phyloP scores from a whole-genome alignment of 2,888 invertebrate genomes.

The Artemia sp. region DNA sequence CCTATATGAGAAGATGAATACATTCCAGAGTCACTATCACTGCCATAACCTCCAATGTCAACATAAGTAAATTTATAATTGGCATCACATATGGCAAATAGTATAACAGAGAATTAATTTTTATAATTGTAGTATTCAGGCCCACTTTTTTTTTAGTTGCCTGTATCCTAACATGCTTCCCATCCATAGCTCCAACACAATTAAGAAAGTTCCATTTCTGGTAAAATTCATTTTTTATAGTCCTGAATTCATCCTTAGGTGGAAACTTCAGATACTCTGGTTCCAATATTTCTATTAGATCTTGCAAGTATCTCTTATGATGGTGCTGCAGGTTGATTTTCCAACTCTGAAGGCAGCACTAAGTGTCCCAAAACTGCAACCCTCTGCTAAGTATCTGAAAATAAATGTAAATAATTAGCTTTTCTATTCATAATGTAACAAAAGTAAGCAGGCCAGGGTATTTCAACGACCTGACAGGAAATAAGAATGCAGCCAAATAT shows the following conservation, averaged over 20 bases:
- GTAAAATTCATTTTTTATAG: neutral
- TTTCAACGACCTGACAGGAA: neutral
- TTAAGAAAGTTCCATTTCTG: neutral
- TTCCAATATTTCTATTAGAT: neutral
- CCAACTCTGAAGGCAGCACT: neutral
- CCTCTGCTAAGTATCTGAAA: conserved; percentile 4
- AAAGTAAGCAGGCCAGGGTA: neutral
- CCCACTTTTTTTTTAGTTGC: too few species aligned
- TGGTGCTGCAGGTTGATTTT: neutral
- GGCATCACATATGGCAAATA: too few species aligned
- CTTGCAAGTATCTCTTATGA: neutral
- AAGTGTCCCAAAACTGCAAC: conserved; percentile 4
- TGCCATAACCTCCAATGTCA: too few species aligned
- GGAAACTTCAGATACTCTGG: neutral
- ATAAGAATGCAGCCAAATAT: neutral
- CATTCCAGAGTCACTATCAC: too few species aligned
- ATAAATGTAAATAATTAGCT: neutral
- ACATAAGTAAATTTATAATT: too few species aligned
- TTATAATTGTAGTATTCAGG: too few species aligned
- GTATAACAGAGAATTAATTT: too few species aligned
- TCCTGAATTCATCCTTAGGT: neutral
- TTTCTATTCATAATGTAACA: neutral
- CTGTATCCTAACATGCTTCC: neutral
- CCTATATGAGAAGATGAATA: too few species aligned
- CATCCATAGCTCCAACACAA: neutral